These are phyloP conservation scores for Argentina silus DNA, from an alignment of 2,797 vertebrate genomes.

Conservation along the genomic window DNA sequence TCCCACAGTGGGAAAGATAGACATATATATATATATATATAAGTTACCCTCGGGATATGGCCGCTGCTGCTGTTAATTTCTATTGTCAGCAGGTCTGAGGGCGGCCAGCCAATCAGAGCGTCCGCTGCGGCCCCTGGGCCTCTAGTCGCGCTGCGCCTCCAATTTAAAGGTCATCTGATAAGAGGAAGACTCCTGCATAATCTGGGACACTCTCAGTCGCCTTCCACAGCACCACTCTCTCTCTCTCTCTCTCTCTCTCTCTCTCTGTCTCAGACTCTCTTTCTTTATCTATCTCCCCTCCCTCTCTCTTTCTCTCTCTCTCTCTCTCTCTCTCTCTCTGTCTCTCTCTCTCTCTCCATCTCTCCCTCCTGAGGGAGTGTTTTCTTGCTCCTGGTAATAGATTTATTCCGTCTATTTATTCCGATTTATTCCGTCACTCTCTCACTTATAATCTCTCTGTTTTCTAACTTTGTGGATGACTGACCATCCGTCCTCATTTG, in stretches of 20 bases:
- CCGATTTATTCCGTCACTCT: not conserved
- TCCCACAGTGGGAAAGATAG: slow-evolving; percentile 64
- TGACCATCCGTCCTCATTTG: not conserved
- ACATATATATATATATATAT: slow-evolving; percentile 53
- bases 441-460: slow-evolving; percentile 6
- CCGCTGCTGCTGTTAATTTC: slow-evolving; percentile 74
- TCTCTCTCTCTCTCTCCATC: not conserved
- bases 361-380: not conserved
- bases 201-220: slow-evolving; percentile 63
- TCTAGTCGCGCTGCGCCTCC: slow-evolving; percentile 71
- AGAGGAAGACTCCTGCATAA: slow-evolving; percentile 78
- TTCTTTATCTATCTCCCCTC: not conserved
- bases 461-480: not conserved
- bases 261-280: slow-evolving; percentile 3
- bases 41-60: slow-evolving; percentile 62
- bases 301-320: not conserved
- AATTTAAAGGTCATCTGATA: slow-evolving; percentile 86
- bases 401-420: slow-evolving; percentile 23
- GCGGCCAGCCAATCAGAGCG: slow-evolving; percentile 71
- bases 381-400: slow-evolving; percentile 4
- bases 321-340: not conserved
- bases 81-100: slow-evolving; percentile 78
- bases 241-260: slow-evolving; percentile 9
- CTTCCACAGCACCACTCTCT: slow-evolving; percentile 48
- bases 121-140: slow-evolving; percentile 67